These are phyloP conservation scores for Orgyia antiqua DNA, from an alignment of 2,888 invertebrate genomes.

Conservation along the genomic window DNA sequence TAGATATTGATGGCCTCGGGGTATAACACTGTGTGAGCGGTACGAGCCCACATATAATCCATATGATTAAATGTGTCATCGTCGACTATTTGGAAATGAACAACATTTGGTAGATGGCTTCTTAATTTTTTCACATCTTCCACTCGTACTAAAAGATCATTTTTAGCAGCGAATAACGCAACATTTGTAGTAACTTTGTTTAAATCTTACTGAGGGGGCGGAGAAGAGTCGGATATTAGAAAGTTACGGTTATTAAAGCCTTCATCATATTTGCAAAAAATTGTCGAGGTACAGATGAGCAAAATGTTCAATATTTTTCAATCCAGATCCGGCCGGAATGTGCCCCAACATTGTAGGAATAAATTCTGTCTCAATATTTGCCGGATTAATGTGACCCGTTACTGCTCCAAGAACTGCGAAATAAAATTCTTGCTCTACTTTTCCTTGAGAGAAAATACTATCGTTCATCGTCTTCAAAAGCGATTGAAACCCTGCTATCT, in stretches of 20 bases:
- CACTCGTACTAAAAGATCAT: constrained; percentile 5
- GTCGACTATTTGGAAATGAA: constrained; percentile 1
- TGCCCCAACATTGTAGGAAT: constrained; percentile 1
- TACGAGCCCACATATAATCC: constrained; percentile 2
- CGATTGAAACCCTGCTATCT: constrained; percentile 10
- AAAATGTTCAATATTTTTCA: constrained; percentile 3
- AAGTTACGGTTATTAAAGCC: constrained; percentile 1
- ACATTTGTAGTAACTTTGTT: constrained; percentile 6
- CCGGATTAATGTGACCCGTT: constrained; percentile 2
- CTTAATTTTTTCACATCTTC: constrained; percentile 2
- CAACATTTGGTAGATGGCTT: constrained; percentile 7
- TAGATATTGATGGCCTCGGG: constrained; percentile 2
- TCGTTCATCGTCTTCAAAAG: neutral
- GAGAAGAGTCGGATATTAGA: constrained; percentile 3
- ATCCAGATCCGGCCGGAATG: constrained; percentile 4
- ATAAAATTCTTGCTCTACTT: constrained; percentile 9
- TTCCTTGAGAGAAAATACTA: constrained; percentile 9
- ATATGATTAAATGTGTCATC: constrained; percentile 7
- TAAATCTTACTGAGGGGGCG: constrained; percentile 7
- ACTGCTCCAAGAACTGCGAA: neutral
- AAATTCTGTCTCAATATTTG: constrained; percentile 1
- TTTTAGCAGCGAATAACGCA: constrained; percentile 2
- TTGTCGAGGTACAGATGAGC: neutral
- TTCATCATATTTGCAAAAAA: constrained; percentile 7
- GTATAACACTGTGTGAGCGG: constrained; percentile 7